Evolutionary conservation across 1,140 invertebrate species (phyloP).

Genomic region (Tetramorium parvispinum): DNA sequence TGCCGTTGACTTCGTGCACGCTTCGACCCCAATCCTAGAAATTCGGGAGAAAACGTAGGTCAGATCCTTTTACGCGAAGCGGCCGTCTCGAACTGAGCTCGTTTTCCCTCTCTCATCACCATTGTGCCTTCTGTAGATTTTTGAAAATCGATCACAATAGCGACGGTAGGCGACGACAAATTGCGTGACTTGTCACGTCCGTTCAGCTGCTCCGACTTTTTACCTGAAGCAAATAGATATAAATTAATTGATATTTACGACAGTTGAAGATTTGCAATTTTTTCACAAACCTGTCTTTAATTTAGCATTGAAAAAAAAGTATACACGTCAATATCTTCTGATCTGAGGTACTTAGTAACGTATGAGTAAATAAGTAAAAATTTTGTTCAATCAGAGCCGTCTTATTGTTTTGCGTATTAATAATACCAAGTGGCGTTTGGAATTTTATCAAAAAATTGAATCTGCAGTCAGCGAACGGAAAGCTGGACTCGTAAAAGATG

Average conservation of each 20-base stretch:
- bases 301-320: constrained; percentile 2
- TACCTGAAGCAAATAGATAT: constrained; percentile 26
- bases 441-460: constrained; percentile 44
- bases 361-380: neutral
- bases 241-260: neutral
- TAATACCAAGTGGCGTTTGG: neutral
- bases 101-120: constrained; percentile 44
- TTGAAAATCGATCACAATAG: constrained; percentile 66
- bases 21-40: constrained; percentile 53
- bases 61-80: constrained; percentile 35
- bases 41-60: constrained; percentile 7
- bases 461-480: constrained; percentile 16
- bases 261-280: neutral
- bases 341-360: neutral
- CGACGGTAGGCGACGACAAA: constrained; percentile 51
- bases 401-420: constrained; percentile 19
- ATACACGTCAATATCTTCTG: neutral
- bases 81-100: neutral
- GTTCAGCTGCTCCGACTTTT: constrained; percentile 74
- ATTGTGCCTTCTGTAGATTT: constrained; percentile 63
- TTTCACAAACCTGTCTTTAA: neutral
- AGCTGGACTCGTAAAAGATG: constrained; percentile 12
- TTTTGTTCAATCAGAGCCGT: neutral
- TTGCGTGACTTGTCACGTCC: constrained; percentile 75
- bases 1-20: constrained; percentile 71